Evolutionary conservation across 2,113 vertebrate genomes (phyloP).

Genomic region (Solea senegalensis): DNA sequence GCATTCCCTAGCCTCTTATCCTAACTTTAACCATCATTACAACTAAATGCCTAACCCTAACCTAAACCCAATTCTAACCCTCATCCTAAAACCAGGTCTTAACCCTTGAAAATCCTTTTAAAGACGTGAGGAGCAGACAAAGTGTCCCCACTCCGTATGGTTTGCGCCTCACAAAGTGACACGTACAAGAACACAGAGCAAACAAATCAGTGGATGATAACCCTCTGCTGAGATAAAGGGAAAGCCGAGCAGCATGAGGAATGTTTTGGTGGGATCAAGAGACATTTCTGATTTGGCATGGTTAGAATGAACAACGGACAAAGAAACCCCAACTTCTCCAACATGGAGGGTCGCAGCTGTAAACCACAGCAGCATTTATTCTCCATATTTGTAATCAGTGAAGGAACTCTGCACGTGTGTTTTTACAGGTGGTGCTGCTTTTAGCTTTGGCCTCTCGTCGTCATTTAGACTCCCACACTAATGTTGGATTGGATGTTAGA

Average conservation of each 20-base stretch:
- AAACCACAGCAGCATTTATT: not conserved
- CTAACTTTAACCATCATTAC: too few species aligned
- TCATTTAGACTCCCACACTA: slow-evolving; percentile 27
- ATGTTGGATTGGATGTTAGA: slow-evolving; percentile 40
- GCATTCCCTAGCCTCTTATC: too few species aligned
- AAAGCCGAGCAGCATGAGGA: slow-evolving; percentile 38
- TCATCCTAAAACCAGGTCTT: too few species aligned
- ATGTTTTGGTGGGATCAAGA: slow-evolving; percentile 56
- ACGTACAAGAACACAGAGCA: not conserved
- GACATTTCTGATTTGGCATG: slow-evolving; percentile 70
- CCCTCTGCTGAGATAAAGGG: slow-evolving; percentile 51
- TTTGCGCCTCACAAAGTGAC: too few species aligned
- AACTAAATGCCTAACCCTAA: too few species aligned
- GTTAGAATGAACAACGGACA: not conserved
- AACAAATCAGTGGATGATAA: slow-evolving; percentile 43
- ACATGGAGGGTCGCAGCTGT: not conserved
- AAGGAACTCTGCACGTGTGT: not conserved
- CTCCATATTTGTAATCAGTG: not conserved
- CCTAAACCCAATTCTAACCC: too few species aligned
- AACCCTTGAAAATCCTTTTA: too few species aligned
- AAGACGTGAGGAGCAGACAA: too few species aligned
- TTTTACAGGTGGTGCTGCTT: not conserved
- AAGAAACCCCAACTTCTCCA: not conserved
- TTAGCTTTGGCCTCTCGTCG: not conserved
- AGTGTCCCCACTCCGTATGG: too few species aligned